phyloP scores from a whole-genome alignment of 2,113 vertebrate genomes.

The Charina bottae region DNA sequence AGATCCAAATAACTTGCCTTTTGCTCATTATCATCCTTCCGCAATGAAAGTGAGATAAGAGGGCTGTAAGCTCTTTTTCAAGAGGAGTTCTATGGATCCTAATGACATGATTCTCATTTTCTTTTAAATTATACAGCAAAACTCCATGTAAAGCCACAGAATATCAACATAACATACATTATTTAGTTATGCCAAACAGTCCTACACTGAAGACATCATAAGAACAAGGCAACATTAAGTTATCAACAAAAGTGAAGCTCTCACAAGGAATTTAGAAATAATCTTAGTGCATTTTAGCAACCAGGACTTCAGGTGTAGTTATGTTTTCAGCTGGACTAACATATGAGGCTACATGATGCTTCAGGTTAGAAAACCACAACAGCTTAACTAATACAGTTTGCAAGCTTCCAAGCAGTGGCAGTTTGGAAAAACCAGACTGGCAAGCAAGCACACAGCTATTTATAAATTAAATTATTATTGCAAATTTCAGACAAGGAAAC shows the following conservation, averaged over 20 bases:
- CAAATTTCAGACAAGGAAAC: slow-evolving; percentile 61
- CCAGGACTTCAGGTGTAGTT: slow-evolving; percentile 22
- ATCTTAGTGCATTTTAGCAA: not conserved
- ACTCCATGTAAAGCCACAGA: not conserved
- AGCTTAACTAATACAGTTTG: slow-evolving; percentile 37
- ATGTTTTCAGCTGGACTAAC: not conserved
- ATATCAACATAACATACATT: not conserved
- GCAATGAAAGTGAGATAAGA: not conserved
- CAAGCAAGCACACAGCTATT: slow-evolving; percentile 48
- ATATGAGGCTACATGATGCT: not conserved
- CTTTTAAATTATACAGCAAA: not conserved
- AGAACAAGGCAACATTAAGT: slow-evolving; percentile 10
- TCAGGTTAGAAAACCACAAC: slow-evolving; percentile 3
- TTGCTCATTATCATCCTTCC: not conserved
- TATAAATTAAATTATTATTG: slow-evolving; percentile 28
- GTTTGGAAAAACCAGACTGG: slow-evolving; percentile 67
- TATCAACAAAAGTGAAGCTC: not conserved
- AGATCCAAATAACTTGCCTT: not conserved
- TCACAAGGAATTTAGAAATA: slow-evolving; percentile 4
- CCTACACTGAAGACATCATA: not conserved
- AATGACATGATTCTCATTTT: not conserved
- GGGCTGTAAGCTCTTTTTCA: not conserved
- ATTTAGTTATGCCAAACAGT: not conserved
- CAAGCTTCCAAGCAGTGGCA: slow-evolving; percentile 53
- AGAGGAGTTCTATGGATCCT: not conserved